Percentiles rank a stretch among this genome's conserved stretches.
phyloP scores from a whole-genome alignment of 2,888 invertebrate genomes.

The Quadriops clusia region DNA sequence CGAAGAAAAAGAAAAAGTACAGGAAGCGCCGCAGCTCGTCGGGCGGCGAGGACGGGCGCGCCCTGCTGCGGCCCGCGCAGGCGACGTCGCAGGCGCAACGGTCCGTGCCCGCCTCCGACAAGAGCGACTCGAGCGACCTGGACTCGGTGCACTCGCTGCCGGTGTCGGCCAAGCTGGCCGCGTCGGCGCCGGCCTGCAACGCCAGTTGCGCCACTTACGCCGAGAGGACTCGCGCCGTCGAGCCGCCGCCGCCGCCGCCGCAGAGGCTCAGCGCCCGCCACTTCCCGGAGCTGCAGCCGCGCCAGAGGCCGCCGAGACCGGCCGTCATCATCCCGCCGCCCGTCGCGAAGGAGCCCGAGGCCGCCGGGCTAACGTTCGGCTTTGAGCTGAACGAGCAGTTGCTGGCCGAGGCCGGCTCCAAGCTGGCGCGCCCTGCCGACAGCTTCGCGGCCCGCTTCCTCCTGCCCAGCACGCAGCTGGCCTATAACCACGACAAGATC shows the following conservation, averaged over 20 bases:
- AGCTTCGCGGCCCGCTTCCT: too few species aligned
- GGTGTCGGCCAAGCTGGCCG: slow-evolving; percentile 34
- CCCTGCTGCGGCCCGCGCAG: slow-evolving; percentile 20
- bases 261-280: neutral
- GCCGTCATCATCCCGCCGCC: slow-evolving; percentile 14
- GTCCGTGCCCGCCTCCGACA: slow-evolving; percentile 71
- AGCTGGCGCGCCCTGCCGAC: too few species aligned
- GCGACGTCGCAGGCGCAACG: slow-evolving; percentile 55
- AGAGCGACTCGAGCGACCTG: slow-evolving; percentile 72
- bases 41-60: slow-evolving; percentile 20
- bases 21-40: slow-evolving; percentile 48
- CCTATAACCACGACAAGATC: too few species aligned
- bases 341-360: slow-evolving; percentile 5
- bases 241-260: slow-evolving; percentile 12
- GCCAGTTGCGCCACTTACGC: slow-evolving; percentile 48
- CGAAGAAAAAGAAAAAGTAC: slow-evolving; percentile 69
- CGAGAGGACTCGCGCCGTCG: slow-evolving; percentile 65
- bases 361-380: slow-evolving; percentile 68
- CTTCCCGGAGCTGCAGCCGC: slow-evolving; percentile 5
- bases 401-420: too few species aligned
- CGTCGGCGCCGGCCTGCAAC: slow-evolving; percentile 7
- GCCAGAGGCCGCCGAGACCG: slow-evolving; percentile 10
- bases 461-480: too few species aligned
- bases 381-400: slow-evolving; percentile 68
- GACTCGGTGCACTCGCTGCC: slow-evolving; percentile 80